Evolutionary conservation across 1,140 invertebrate genomes (phyloP), one percentile per base, ranked within the genome.

Genomic region (Nebria ingens): DNA sequence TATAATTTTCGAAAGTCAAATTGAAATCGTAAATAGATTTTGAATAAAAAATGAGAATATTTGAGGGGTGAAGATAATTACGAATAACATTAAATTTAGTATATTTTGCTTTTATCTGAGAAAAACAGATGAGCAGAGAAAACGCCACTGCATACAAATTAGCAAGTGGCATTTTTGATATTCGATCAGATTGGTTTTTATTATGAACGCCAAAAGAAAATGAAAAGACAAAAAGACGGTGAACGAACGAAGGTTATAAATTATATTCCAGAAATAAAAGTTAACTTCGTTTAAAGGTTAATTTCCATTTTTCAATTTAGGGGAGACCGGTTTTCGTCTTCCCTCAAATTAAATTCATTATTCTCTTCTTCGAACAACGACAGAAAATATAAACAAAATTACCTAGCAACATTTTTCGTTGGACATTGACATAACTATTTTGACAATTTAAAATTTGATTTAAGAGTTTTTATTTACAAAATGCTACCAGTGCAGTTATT

Each of bases 191-290:
- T 17, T 12, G 40, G 17, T 4, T 4, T 3, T 17, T 17, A 17
- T 45, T 45, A 12, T 45, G 17, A 45, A 45, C 9, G 6, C 6
- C 6, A 17, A 9, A 45, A 9, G 6, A 17, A 17, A n/a, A n/a
- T n/a, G n/a, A n/a, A n/a, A n/a, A n/a, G n/a, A n/a, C n/a, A n/a
- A n/a, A n/a, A n/a, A n/a, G n/a, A n/a, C n/a, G n/a, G n/a, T n/a
- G n/a, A n/a, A n/a, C n/a, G n/a, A n/a, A n/a, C n/a, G n/a, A n/a
- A n/a, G n/a, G n/a, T n/a, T 45, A 45, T 45, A 45, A 45, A 45
- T 45, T 45, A 45, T 45, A 45, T 45, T 45, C 17, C 6, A 45
- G 40, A 45, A 45, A 45, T 45, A 45, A 45, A 45, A 45, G 40
- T 45, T n/a, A 34, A 34, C 6, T 34, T 34, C 25, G 25, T 34